Conservation (phyloP, 2,888 invertebrate genomes). For the Frankliniella fusca region DNA sequence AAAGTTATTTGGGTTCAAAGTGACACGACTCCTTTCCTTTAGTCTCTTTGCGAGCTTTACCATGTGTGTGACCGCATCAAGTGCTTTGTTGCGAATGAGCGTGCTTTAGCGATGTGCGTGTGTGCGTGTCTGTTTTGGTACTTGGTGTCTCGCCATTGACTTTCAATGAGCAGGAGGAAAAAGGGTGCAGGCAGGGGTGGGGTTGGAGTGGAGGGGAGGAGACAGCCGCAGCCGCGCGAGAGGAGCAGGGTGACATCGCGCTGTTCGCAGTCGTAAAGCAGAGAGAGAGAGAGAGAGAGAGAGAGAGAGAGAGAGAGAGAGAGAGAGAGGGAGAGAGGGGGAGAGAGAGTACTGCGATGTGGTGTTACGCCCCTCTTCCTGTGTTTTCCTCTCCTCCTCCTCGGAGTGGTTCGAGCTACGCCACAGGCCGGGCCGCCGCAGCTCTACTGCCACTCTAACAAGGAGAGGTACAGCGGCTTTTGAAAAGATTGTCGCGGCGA, state of each 20-base stretch:
- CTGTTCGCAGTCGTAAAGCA: not conserved
- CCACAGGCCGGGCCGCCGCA: too few species aligned
- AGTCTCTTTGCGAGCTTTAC: not conserved
- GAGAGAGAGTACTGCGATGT: not conserved
- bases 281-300: not conserved
- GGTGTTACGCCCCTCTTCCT: too few species aligned
- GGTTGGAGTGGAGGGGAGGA: not conserved
- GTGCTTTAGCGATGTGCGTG: not conserved
- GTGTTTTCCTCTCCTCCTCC: too few species aligned
- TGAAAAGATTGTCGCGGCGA: too few species aligned
- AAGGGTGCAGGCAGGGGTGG: not conserved
- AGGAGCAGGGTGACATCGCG: not conserved
- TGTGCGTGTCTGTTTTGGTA: not conserved
- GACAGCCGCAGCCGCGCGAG: too few species aligned
- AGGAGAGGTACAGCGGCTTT: too few species aligned
- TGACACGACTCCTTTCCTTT: too few species aligned
- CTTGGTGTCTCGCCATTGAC: not conserved
- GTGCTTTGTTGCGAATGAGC: not conserved
- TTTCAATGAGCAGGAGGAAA: slow-evolving; percentile 3
- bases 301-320: not conserved
- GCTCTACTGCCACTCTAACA: too few species aligned
- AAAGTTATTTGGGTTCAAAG: too few species aligned
- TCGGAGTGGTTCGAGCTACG: too few species aligned
- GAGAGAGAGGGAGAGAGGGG: not conserved
- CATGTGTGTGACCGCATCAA: not conserved